Conservation (phyloP, 2,888 invertebrate species). For the Drosophila histrio region DNA sequence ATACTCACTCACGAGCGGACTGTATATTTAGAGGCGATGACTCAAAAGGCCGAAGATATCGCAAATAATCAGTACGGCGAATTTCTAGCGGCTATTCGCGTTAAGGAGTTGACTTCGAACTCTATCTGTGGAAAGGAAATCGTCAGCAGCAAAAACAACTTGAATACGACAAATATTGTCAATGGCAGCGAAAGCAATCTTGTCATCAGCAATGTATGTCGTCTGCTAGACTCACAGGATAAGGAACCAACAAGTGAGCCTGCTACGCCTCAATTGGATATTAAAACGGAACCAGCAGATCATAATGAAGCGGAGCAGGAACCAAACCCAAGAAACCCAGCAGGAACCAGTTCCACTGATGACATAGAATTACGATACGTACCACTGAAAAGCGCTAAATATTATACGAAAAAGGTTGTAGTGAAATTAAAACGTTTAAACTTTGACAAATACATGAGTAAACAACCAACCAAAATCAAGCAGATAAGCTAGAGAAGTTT, state of each 20-base stretch:
- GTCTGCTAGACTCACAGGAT: background rate
- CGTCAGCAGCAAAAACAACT: background rate
- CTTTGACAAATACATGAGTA: slow-evolving; percentile 46
- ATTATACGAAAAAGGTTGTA: slow-evolving; percentile 41
- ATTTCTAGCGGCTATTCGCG: slow-evolving; percentile 55
- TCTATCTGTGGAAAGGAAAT: background rate
- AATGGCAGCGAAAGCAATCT: background rate
- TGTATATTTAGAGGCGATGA: background rate
- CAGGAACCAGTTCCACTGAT: background rate
- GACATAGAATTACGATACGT: slow-evolving; percentile 12
- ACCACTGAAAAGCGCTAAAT: slow-evolving; percentile 36
- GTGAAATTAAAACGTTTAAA: slow-evolving; percentile 58
- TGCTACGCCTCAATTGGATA: background rate
- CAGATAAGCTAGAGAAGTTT: background rate
- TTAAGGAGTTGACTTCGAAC: slow-evolving; percentile 44
- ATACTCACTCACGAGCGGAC: slow-evolving; percentile 59
- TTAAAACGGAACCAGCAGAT: background rate
- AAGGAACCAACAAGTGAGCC: background rate
- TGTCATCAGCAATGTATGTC: slow-evolving; percentile 18
- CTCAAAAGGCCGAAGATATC: background rate
- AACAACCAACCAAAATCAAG: background rate
- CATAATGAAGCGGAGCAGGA: background rate
- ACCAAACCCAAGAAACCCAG: background rate
- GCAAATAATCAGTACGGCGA: slow-evolving; percentile 53
- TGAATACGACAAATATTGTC: background rate